Base-by-base conservation (phyloP, 2,113 vertebrate genomes). In the Lepidothrix coronata region DNA sequence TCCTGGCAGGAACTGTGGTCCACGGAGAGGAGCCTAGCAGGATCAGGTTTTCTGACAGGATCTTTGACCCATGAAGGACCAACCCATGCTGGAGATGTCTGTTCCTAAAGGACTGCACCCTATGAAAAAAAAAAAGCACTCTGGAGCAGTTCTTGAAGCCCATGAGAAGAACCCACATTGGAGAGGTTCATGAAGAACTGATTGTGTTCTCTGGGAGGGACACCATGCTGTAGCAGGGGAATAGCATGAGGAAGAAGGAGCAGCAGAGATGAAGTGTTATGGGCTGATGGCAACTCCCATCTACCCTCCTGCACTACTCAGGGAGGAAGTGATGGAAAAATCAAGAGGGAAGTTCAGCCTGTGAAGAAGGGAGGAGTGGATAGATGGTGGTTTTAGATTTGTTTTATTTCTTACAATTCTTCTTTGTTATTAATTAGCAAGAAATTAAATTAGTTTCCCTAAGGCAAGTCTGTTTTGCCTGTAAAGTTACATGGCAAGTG, bases 61-160 rank as follows among this genome's bases (percentile, higher is more conserved):
- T 8, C n/a, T 54, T 18, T 43, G 39, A n/a, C 18, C 21, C 2
- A 0, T 8, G 8, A 41, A 31, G 19, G 21, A 63, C 28, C 3
- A 15, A 57, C 1, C 5, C 24, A 37, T 3, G 6, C 23, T 48
- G 35, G 27, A 88, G 10, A 13, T 24, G 5, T 62, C 33, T 7
- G 1, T 57, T 71, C 55, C 51, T 51, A 20, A 66, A 74, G 33
- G 12, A 43, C 22, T 31, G 3, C 8, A 65, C 11, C 6, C 22
- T 1, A 2, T 6, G 22, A 10, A 22, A 23, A 19, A 1, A 24
- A 33, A 2, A 24, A 35, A 6, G 0, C 17, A 22, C 7, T 2
- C 25, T 61, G 11, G 15, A 65, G 12, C 14, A 24, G 5, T 17
- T 11, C 15, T 37, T 49, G 54, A 49, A 44, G 16, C 2, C 37